Evolutionary conservation across 2,113 vertebrate species (phyloP), one percentile per base, ranked within the genome.

Genomic region (Puntigrus tetrazona): DNA sequence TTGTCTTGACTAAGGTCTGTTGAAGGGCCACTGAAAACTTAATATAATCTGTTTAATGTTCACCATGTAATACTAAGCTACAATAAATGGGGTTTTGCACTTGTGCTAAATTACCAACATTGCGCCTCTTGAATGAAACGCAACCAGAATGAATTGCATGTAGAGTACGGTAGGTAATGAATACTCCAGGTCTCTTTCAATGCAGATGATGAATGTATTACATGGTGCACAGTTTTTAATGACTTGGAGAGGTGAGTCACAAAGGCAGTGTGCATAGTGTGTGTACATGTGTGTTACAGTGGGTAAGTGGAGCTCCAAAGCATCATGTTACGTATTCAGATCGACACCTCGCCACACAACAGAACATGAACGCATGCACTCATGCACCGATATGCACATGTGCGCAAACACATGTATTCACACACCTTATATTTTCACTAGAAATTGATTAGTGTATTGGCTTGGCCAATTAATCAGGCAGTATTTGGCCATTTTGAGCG

Each of bases 291-390:
- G n/a, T 86, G 72, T 77, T 70, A 69, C 34, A 57, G 72, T 41
- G 57, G 72, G 84, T 86, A 61, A 82, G 70, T 45, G 5, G 78
- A 81, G 27, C 61, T 81, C 16, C 27, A 69, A 50, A 69, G 78
- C 43, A 63, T 76, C 79, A 57, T 41, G 45, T 81, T 86, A 75
- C 78, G 0, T 69, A 29, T 69, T 67, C 43, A 81, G 61, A 81
- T 77, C 43, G 43, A 82, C 70, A 82, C 83, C 75, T 72, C 10
- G 55, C 9, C 65, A 50, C 82, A 67, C 61, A 1, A 6, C 14
- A 70, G 57, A 59, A 82, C 38, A 78, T 45, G 11, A 73, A 73
- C 3, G n/a, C 75, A 55, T 14, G 16, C 81, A 31, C 31, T 36
- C 69, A 45, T 10, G 25, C 87, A 41, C 25, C 47, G 9, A 81